These are phyloP conservation scores for Holotrichia oblita DNA, from an alignment of 1,140 invertebrate species.

Conservation along the genomic window DNA sequence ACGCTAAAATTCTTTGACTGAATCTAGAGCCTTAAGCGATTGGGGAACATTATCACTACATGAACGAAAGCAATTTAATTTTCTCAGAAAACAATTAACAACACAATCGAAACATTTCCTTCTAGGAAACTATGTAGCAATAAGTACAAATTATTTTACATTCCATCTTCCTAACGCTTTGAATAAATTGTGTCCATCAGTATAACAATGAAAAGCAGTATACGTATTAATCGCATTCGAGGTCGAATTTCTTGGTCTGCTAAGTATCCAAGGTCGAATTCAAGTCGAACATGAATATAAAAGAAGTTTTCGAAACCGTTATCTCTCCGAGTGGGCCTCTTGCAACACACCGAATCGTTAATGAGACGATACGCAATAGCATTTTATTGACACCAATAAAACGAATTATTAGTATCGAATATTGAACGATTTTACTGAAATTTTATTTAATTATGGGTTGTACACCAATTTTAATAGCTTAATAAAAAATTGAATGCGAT, in stretches of 20 bases:
- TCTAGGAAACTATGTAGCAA: background rate
- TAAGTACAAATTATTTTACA: background rate
- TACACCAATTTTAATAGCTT: background rate
- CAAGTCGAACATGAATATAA: slow-evolving; percentile 52
- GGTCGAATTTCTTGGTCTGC: slow-evolving; percentile 57
- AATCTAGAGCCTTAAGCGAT: too few relatives aligned
- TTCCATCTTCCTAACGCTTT: background rate
- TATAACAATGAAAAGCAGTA: background rate
- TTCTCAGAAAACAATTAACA: background rate
- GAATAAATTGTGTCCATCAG: background rate
- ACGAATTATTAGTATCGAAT: background rate
- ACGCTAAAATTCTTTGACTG: too few relatives aligned
- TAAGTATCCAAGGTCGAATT: slow-evolving; percentile 54
- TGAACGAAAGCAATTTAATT: too few relatives aligned
- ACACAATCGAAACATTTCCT: background rate
- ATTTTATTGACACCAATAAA: slow-evolving; percentile 21
- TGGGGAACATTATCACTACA: too few relatives aligned
- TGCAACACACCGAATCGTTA: slow-evolving; percentile 42
- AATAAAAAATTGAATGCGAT: background rate
- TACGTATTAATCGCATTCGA: slow-evolving; percentile 44
- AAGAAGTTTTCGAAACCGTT: slow-evolving; percentile 48
- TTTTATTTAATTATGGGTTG: background rate
- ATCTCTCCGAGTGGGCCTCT: slow-evolving; percentile 45
- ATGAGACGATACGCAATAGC: slow-evolving; percentile 31
- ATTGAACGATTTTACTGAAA: background rate